Evolutionary conservation across 2,888 invertebrate genomes (phyloP).

Genomic region (Drosophila picticornis): DNA sequence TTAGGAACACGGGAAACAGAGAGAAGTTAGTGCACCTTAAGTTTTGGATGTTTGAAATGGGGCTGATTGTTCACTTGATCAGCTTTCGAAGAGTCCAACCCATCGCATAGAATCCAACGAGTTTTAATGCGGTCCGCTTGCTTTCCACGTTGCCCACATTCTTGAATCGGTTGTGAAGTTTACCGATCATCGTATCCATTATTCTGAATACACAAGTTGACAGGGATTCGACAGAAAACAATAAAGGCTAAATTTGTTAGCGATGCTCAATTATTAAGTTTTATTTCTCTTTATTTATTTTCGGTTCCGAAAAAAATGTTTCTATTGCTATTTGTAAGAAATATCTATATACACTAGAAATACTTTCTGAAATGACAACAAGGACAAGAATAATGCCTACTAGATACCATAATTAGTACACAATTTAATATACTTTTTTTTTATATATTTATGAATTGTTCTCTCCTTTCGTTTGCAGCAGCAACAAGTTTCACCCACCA

Average conservation of each 20-base stretch:
- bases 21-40: constrained; percentile 18
- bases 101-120: constrained; percentile 70
- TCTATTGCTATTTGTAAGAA: not conserved
- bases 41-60: constrained; percentile 15
- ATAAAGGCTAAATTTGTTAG: not conserved
- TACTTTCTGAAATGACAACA: not conserved
- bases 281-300: not conserved
- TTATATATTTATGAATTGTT: too few relatives aligned
- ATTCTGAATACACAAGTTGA: not conserved
- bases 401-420: not conserved
- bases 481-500: constrained; percentile 72
- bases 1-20: not conserved
- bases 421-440: not conserved
- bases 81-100: constrained; percentile 69
- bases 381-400: not conserved
- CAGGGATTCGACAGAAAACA: not conserved
- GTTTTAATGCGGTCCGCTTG: constrained; percentile 65
- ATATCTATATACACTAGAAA: not conserved
- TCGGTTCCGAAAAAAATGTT: constrained; percentile 1
- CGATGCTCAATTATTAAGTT: not conserved
- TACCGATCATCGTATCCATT: constrained; percentile 64
- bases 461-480: constrained; percentile 44
- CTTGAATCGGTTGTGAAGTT: constrained; percentile 37
- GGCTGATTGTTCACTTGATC: constrained; percentile 44
- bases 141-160: constrained; percentile 55